Conservation (phyloP, 2,888 invertebrate species). For the Gnatocerus cornutus region DNA sequence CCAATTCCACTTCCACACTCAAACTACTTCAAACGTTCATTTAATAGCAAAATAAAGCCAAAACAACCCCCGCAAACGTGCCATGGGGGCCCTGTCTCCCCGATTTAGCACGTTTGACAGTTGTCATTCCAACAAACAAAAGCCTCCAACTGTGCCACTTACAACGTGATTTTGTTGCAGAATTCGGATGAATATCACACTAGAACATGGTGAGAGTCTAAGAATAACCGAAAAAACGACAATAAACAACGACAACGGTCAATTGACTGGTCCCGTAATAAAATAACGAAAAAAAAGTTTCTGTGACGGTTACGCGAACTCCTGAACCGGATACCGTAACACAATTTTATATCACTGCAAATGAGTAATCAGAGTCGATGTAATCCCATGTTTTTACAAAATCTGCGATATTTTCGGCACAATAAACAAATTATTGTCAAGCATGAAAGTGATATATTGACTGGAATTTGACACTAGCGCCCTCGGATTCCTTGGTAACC, state of each 20-base stretch:
- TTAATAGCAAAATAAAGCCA: neutral
- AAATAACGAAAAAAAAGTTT: constrained; percentile 41
- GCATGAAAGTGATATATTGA: constrained; percentile 67
- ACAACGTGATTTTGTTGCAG: constrained; percentile 22
- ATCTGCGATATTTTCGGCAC: constrained; percentile 56
- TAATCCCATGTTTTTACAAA: constrained; percentile 44
- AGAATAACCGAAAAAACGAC: constrained; percentile 17
- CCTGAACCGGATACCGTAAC: constrained; percentile 25
- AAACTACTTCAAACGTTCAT: neutral
- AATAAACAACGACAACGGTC: constrained; percentile 31
- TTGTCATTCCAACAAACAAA: constrained; percentile 33
- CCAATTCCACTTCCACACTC: constrained; percentile 2
- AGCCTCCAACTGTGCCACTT: constrained; percentile 37
- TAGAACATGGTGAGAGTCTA: constrained; percentile 27
- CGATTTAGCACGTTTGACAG: constrained; percentile 20
- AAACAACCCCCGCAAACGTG: neutral
- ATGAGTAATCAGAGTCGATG: constrained; percentile 1
- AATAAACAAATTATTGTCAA: constrained; percentile 69
- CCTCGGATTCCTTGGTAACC: constrained; percentile 45
- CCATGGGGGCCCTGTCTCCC: constrained; percentile 13
- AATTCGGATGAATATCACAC: constrained; percentile 25
- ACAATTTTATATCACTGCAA: constrained; percentile 43
- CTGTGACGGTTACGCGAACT: constrained; percentile 12
- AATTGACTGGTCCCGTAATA: constrained; percentile 33
- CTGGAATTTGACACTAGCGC: constrained; percentile 64